phyloP scores from a whole-genome alignment of 2,888 invertebrate species.

The Lydus trimaculatus region DNA sequence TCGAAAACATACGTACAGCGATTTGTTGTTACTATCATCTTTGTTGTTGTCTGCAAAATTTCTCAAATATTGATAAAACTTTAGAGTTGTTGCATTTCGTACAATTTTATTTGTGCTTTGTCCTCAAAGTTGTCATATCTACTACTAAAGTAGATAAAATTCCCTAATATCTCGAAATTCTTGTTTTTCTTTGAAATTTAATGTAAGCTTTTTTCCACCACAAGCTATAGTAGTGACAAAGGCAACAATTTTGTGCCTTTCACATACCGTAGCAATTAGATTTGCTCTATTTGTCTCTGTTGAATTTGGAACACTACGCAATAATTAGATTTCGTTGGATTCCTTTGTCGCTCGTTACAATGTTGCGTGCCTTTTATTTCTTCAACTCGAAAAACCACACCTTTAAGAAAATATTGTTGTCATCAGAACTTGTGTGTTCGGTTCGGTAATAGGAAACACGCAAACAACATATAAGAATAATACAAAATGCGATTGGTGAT shows the following conservation, averaged over 20 bases:
- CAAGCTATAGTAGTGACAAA: not conserved
- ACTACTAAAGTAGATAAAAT: not conserved
- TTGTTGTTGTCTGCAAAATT: not conserved
- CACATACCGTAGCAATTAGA: not conserved
- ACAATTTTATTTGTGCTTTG: not conserved
- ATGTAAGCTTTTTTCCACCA: not conserved
- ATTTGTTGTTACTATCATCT: not conserved
- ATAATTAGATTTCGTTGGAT: slow-evolving; percentile 39
- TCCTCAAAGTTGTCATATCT: not conserved
- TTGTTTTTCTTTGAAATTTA: not conserved
- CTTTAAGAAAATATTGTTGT: slow-evolving; percentile 25
- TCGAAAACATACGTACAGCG: not conserved
- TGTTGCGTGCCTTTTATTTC: slow-evolving; percentile 23
- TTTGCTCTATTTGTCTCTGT: slow-evolving; percentile 26
- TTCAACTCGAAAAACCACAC: slow-evolving; percentile 13
- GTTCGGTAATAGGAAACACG: slow-evolving; percentile 17
- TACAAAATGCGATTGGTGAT: not conserved
- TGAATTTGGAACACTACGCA: slow-evolving; percentile 34
- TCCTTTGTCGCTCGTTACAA: slow-evolving; percentile 30
- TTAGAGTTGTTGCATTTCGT: not conserved
- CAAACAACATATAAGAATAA: slow-evolving; percentile 7
- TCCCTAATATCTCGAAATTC: not conserved
- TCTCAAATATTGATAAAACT: slow-evolving; percentile 1
- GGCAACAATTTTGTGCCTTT: not conserved
- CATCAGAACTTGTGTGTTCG: slow-evolving; percentile 16